Evolutionary conservation across 2,797 vertebrate genomes (phyloP).

Genomic region (Microctenopoma lineatum): DNA sequence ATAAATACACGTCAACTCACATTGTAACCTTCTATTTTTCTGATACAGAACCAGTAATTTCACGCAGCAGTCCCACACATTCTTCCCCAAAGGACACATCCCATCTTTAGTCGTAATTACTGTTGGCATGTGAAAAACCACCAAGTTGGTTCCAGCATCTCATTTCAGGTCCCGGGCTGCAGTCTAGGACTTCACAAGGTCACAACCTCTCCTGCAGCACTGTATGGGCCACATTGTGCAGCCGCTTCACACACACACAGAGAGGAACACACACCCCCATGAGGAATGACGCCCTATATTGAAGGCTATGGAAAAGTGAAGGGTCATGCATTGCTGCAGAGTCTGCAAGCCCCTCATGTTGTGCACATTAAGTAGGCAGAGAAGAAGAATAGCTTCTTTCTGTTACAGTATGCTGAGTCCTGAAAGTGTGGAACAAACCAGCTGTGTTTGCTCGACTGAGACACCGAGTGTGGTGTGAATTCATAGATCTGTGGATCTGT

Average conservation of each 20-base stretch:
- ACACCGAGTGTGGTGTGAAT: constrained; percentile 14
- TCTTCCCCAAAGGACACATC: constrained; percentile 42
- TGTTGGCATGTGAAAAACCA: constrained; percentile 60
- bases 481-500: constrained; percentile 1
- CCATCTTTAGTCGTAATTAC: constrained; percentile 59
- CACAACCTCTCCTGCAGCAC: constrained; percentile 36
- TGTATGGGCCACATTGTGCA: constrained; percentile 57
- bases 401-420: constrained; percentile 38
- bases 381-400: constrained; percentile 64
- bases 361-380: constrained; percentile 45
- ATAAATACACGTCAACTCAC: constrained; percentile 38
- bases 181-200: constrained; percentile 45
- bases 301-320: constrained; percentile 47
- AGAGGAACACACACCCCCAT: constrained; percentile 16
- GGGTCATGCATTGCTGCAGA: constrained; percentile 52
- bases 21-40: constrained; percentile 26
- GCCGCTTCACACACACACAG: constrained; percentile 20
- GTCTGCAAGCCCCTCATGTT: constrained; percentile 25
- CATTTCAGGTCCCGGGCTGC: constrained; percentile 40
- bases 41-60: constrained; percentile 50
- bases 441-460: constrained; percentile 46
- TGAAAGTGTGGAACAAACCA: constrained; percentile 55
- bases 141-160: constrained; percentile 38
- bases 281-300: constrained; percentile 45
- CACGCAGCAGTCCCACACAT: constrained; percentile 29